Base-by-base conservation (phyloP, 1,140 invertebrate species). In the Lucilia cuprina region DNA sequence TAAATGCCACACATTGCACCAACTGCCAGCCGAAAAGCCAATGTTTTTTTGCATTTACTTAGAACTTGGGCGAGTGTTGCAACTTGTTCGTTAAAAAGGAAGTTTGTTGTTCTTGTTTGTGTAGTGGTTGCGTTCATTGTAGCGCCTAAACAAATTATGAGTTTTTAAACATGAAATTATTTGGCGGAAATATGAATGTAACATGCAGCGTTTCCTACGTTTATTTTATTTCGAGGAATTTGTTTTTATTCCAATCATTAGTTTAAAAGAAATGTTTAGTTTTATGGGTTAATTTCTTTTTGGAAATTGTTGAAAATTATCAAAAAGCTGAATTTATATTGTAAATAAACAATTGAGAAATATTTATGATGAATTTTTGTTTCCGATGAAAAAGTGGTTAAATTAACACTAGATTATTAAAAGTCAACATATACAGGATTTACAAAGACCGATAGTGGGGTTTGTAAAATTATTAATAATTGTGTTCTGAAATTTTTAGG, bases 81-180 rank as follows among this genome's bases (percentile, higher is more conserved):
- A 41, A 41, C 41, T 41, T 10, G 41, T 41, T 41, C 41, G 41
- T 41, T 41, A 41, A 41, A 41, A 41, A 13, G 19, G 9, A 70
- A 70, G 5, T 70, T 70, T 70, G 25, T 30, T 30, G 25, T 30
- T 30, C 1, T 30, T 30, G 12, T 70, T 70, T 12, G 19, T 7
- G 7, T 21, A n/a, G n/a, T 70, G 65, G 7, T 25, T 70, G 1
- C 25, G 25, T 30, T 30, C 25, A 19, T 70, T 70, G n/a, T 70
- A 70, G 65, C 65, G 65, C 65, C 65, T 70, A 19, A 47, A 80
- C 77, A 80, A 80, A 80, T 80, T 80, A 80, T 80, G 77, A 49
- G 41, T 49, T 30, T 35, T n/a, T 80, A 80, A 80, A 80, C 77
- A 80, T 80, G 77, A 80, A 80, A 80, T 80, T 49, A 80, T 49